Base-by-base conservation (phyloP, 2,797 vertebrate genomes). In the Cichlasoma orientale region DNA sequence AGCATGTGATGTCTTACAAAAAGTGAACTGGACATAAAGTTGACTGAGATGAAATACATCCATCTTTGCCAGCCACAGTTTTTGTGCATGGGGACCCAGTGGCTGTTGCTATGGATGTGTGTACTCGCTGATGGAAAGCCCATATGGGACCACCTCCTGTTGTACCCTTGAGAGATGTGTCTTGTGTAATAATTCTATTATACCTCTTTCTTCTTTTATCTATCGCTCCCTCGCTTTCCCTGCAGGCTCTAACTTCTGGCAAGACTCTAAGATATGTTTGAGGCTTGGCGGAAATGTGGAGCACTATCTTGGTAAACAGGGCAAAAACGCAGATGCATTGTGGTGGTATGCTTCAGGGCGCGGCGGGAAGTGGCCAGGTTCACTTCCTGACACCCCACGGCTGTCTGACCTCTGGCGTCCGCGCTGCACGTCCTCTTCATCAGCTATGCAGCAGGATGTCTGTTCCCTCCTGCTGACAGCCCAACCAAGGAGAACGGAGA, bases 401-500 rank as follows among this genome's bases (percentile, higher is more conserved):
- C 85, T 82, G 86, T 86, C 84, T 93, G 94, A 95, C 94, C 93
- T 95, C 90, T 92, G 86, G 77, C 77, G 86, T 91, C 91, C 36
- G 31, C 77, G 56, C 90, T 78, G 85, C 83, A 85, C 79, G 81
- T 92, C 89, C 90, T 92, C 92, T 91, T 94, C 90, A 94, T 94
- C 94, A 94, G 92, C 90, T 73, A 88, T 94, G 89, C 92, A 90
- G 90, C 90, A 78, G 92, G 91, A 93, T 72, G 87, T 88, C 90
- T 89, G 79, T 73, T 68, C 78, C 78, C 78, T 78, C 85, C 90
- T 4, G 88, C 86, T 86, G 88, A 92, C 88, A 86, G 82, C 88
- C 88, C 85, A 86, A 81, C 89, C 90, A 88, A 93, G 90, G 88
- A 90, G 91, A 92, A 91, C 89, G 72, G 82, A 89, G 82, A 83